Conservation (phyloP, 2,797 vertebrate genomes). For the Halcyon leucocephala region DNA sequence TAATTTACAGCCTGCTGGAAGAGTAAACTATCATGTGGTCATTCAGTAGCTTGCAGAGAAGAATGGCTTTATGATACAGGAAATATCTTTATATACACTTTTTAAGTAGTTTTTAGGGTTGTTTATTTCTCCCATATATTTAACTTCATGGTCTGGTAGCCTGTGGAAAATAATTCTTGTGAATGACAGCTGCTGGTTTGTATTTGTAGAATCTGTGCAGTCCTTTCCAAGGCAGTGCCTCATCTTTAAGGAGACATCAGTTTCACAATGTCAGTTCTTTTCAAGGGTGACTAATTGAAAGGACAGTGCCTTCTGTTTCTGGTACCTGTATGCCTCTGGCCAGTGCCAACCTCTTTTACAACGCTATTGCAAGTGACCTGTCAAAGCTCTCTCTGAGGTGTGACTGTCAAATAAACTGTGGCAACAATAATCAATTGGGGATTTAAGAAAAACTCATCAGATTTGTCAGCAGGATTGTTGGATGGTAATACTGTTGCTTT, state of each 20-base stretch:
- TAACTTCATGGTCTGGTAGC: slow-evolving; percentile 42
- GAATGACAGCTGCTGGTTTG: slow-evolving; percentile 21
- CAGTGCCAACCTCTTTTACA: neutral
- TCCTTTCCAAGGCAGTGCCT: slow-evolving; percentile 1
- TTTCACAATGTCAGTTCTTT: neutral
- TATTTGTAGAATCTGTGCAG: neutral
- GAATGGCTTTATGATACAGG: neutral
- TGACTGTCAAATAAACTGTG: neutral
- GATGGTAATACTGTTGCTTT: neutral
- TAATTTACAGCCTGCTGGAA: slow-evolving; percentile 30
- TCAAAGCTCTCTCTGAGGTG: neutral
- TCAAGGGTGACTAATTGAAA: neutral
- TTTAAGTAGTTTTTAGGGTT: slow-evolving; percentile 29
- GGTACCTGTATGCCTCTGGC: neutral
- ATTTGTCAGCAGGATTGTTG: neutral
- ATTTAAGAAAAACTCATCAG: neutral
- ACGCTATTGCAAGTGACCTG: neutral
- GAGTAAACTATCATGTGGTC: neutral
- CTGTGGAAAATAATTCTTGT: slow-evolving; percentile 3
- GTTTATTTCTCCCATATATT: neutral
- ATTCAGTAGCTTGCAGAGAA: slow-evolving; percentile 8
- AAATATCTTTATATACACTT: neutral
- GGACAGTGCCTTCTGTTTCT: neutral
- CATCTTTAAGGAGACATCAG: neutral
- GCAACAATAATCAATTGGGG: neutral